Base-by-base conservation (phyloP, 2,113 vertebrate species). In the Parotia lawesii region DNA sequence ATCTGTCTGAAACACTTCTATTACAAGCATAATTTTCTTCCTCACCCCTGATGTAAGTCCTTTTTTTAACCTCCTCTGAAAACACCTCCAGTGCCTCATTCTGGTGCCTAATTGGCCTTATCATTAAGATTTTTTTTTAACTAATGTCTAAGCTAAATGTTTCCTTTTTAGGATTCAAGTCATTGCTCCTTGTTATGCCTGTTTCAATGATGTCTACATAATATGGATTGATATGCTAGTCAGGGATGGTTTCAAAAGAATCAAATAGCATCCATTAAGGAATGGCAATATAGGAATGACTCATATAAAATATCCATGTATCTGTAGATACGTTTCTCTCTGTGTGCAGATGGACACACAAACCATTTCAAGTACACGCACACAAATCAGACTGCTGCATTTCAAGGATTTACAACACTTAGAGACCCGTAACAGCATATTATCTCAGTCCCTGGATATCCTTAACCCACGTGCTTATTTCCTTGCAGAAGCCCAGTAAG, bases 131-230 rank as follows among this genome's bases (percentile, higher is more conserved):
- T 78, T 85, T 94, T 92, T 94, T 96, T 87, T 9, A 89, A 93
- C 80, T 90, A 96, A 94, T 89, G 81, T 82, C 70, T 95, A 95
- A 96, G 87, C 85, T 77, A 94, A 95, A 93, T 94, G 84, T 95
- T 97, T 97, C 85, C 74, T 73, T 94, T 95, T 96, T 85, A 93
- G 40, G 87, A 96, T 95, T 93, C 89, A 95, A 91, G 67, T 70
- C 89, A 95, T 91, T 96, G 91, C 91, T 89, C 78, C 91, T 91
- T 94, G 91, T 87, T 93, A 91, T 93, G 85, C 62, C 42, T 87
- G 74, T 94, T 79, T 87, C 94, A 93, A 58, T 85, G 89, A 94
- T 87, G 81, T 91, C 95, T 95, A 60, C 71, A 76, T 96, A 95
- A 95, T 95, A 94, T 73, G 75, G 91, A 97, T 93, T 95, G 93